A percentile compares a stretch with the other conserved stretches of the same genome.
These are phyloP conservation scores for Miniopterus natalensis DNA, from an alignment of 2,113 vertebrate species.

Conservation along the genomic window DNA sequence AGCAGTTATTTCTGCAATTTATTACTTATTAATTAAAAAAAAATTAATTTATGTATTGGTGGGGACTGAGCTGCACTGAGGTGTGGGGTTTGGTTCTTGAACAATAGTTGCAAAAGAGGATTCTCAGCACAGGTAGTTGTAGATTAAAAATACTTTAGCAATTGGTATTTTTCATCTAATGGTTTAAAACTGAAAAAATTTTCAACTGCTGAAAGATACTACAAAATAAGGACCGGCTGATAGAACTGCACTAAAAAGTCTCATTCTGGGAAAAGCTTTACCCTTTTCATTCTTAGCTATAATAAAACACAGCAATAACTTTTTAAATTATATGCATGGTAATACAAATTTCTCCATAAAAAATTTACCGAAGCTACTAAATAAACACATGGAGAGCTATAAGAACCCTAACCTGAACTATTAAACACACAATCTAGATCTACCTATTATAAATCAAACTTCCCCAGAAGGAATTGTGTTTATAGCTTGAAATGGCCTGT, in stretches of 20 bases:
- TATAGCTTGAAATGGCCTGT: conserved; percentile 20
- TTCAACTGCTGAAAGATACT: not conserved
- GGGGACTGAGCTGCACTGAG: not conserved
- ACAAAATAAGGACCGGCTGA: not conserved
- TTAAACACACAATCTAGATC: not conserved
- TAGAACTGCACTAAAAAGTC: not conserved
- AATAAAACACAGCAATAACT: not conserved
- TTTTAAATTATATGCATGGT: not conserved
- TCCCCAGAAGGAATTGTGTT: conserved; percentile 2
- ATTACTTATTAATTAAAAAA: not conserved
- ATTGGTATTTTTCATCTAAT: conserved; percentile 3
- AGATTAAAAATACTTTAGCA: not conserved
- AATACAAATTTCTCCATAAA: conserved; percentile 44
- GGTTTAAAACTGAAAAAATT: not conserved
- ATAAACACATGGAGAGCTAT: not conserved
- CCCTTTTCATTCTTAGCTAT: conserved; percentile 20
- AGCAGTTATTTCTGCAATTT: conserved; percentile 5
- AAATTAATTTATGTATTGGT: conserved; percentile 28
- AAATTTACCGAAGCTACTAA: conserved; percentile 42
- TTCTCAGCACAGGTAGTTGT: conserved; percentile 14
- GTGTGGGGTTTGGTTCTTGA: not conserved
- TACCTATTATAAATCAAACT: conserved; percentile 28
- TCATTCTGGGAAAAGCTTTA: conserved; percentile 17
- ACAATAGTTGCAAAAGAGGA: not conserved
- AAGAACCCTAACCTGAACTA: not conserved